phyloP scores from a whole-genome alignment of 2,797 vertebrate species.

The Muraenolepis orangiensis region DNA sequence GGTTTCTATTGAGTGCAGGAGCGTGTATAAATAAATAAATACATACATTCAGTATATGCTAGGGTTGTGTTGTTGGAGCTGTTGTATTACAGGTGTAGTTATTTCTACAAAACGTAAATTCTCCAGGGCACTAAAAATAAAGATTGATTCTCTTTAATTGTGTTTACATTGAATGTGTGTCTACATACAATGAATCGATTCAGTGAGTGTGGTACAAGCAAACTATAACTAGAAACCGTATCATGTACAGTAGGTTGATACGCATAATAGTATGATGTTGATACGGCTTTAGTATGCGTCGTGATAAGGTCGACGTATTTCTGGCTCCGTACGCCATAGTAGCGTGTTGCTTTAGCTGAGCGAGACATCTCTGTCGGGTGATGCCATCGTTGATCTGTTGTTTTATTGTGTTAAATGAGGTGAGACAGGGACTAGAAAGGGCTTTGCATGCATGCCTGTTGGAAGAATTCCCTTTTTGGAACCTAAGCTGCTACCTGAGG shows the following conservation, averaged over 20 bases:
- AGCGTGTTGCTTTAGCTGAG: neutral
- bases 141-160: too few relatives aligned
- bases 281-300: neutral
- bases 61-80: neutral
- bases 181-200: neutral
- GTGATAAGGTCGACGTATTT: neutral
- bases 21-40: neutral
- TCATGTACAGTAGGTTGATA: neutral
- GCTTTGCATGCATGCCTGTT: too few relatives aligned
- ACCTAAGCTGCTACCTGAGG: conserved; percentile 58
- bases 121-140: too few relatives aligned
- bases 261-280: too few relatives aligned
- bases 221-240: neutral
- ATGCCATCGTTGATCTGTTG: neutral
- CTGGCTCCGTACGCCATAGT: neutral
- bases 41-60: neutral
- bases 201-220: neutral
- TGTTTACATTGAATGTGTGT: neutral
- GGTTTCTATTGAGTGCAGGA: neutral
- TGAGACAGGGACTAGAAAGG: conserved; percentile 47
- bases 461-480: conserved; percentile 57
- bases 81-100: too few relatives aligned
- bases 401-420: conserved; percentile 2
- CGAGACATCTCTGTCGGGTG: neutral
- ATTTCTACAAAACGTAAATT: too few relatives aligned